Conservation (phyloP, 2,113 vertebrate genomes). For the Corythornis vintsioides region DNA sequence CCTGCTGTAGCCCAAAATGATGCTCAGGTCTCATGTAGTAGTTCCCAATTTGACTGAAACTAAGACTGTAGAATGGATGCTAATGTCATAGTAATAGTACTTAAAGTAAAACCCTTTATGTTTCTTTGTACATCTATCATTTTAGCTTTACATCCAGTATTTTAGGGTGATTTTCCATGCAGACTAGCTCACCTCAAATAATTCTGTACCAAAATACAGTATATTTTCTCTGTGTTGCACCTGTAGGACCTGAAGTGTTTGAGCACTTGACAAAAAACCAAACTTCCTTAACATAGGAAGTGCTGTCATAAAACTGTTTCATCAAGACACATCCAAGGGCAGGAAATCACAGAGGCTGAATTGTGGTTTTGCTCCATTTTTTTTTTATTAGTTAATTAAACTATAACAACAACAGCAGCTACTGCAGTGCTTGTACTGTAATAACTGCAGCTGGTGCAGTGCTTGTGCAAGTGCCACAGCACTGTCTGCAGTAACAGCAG, state of each 20-base stretch:
- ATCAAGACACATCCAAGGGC: conserved; percentile 54
- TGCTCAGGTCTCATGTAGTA: neutral
- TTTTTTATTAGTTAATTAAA: conserved; percentile 56
- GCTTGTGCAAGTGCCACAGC: too few relatives aligned
- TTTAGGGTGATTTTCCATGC: neutral
- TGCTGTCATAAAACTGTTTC: conserved; percentile 61
- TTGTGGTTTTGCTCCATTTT: conserved; percentile 16
- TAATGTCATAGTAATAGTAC: neutral
- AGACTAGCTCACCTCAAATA: neutral
- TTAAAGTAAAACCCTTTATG: neutral
- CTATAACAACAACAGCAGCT: neutral
- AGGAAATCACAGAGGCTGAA: conserved; percentile 41
- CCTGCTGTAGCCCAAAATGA: neutral
- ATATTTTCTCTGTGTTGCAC: neutral
- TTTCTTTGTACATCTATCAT: neutral
- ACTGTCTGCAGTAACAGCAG: too few relatives aligned
- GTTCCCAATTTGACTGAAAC: neutral
- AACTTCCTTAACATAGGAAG: conserved; percentile 57
- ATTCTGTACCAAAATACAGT: neutral
- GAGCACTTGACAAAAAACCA: too few relatives aligned
- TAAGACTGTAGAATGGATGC: neutral
- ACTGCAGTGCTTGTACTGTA: too few relatives aligned
- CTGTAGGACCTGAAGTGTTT: neutral
- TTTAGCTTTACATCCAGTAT: neutral
- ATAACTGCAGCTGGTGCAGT: too few relatives aligned